A percentile compares a stretch with the other conserved stretches of the same genome.
These are phyloP conservation scores for Corythornis leucogaster DNA, from an alignment of 2,797 vertebrate species.

Conservation along the genomic window DNA sequence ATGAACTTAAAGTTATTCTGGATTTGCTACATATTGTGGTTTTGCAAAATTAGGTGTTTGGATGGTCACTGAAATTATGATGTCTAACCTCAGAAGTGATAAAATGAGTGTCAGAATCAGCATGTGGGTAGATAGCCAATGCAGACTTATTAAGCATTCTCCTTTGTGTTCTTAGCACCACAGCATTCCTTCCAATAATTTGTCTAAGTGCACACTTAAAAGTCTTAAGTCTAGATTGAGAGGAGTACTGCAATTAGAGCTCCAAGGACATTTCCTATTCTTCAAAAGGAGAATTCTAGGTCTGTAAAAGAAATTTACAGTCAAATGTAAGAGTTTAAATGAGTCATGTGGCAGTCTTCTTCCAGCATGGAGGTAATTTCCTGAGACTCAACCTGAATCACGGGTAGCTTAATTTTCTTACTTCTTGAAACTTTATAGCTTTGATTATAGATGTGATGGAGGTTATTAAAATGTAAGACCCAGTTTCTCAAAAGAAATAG, in stretches of 20 bases:
- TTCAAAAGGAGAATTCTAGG: not conserved
- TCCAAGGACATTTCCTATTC: not conserved
- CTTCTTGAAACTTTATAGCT: not conserved
- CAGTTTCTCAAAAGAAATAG: not conserved
- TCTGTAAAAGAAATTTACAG: not conserved
- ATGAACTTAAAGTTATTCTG: not conserved
- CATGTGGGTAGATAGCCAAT: not conserved
- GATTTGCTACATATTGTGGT: not conserved
- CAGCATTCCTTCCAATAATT: not conserved
- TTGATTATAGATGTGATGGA: not conserved
- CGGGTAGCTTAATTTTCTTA: not conserved
- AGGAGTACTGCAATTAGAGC: not conserved
- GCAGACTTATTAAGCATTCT: not conserved
- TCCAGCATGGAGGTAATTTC: not conserved
- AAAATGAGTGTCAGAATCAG: not conserved
- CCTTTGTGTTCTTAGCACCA: not conserved
- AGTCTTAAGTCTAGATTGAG: not conserved
- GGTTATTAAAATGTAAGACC: not conserved
- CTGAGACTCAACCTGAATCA: not conserved
- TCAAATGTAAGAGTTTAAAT: not conserved
- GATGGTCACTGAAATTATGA: not conserved
- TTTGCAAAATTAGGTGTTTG: conserved; percentile 7
- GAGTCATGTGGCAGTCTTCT: not conserved
- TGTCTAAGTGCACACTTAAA: not conserved
- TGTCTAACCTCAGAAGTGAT: not conserved